Conservation (phyloP, 2,797 vertebrate genomes). For the Nothura maculosa region DNA sequence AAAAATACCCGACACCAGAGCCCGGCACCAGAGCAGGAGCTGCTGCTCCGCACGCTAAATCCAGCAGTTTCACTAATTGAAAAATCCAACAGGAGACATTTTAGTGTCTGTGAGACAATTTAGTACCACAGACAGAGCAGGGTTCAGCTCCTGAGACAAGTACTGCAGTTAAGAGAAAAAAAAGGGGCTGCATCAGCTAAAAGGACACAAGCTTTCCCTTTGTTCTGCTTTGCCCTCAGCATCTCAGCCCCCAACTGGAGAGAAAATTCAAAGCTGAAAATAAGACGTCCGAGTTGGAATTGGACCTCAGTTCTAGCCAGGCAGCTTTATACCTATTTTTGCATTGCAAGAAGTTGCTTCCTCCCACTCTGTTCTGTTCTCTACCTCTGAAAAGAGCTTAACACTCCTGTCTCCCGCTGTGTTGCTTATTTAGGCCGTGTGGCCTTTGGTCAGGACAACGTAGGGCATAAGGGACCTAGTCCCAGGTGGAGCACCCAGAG, state of each 20-base stretch:
- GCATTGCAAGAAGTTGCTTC: background rate
- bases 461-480: background rate
- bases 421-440: background rate
- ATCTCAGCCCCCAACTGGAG: background rate
- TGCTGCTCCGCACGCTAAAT: background rate
- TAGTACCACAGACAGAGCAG: background rate
- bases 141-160: background rate
- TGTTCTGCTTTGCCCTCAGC: background rate
- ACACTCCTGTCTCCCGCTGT: background rate
- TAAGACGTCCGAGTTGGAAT: background rate
- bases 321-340: background rate
- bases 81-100: background rate
- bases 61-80: background rate
- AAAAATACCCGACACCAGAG: background rate
- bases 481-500: background rate
- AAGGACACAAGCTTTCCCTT: background rate
- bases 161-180: background rate
- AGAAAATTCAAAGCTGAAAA: background rate
- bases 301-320: background rate
- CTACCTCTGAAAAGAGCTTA: background rate
- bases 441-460: background rate
- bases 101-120: background rate
- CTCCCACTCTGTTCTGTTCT: slow-evolving; percentile 4
- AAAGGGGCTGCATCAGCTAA: background rate
- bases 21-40: background rate